A percentile compares a stretch with the other conserved stretches of the same genome.
phyloP scores from a whole-genome alignment of 1,140 invertebrate species.

The Pogonomyrmex californicus region DNA sequence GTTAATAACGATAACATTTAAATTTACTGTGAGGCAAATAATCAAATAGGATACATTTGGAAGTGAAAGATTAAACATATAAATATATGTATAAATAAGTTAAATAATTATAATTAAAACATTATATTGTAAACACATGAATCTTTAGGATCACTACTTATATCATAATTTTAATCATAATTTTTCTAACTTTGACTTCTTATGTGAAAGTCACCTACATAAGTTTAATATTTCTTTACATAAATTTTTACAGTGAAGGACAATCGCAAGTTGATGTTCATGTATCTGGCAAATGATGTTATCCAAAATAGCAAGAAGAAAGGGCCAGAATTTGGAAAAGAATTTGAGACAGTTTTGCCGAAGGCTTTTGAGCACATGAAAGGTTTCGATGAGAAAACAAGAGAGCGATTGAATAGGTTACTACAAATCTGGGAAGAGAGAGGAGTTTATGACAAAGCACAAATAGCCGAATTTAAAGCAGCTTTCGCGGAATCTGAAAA shows the following conservation, averaged over 20 bases:
- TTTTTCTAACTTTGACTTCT: neutral
- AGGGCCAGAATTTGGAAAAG: conserved; percentile 97
- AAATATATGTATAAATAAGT: neutral
- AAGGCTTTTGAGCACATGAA: conserved; percentile 95
- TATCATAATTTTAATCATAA: neutral
- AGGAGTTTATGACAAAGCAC: conserved; percentile 93
- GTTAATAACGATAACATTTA: neutral
- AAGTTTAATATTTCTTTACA: neutral
- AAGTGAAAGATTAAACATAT: neutral
- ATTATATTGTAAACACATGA: neutral
- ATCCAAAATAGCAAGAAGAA: conserved; percentile 99
- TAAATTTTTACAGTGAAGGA: conserved; percentile 92
- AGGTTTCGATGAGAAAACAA: conserved; percentile 92
- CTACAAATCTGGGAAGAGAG: conserved; percentile 97
- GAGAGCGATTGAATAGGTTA: conserved; percentile 93
- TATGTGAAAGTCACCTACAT: neutral
- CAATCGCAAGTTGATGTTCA: conserved; percentile 95
- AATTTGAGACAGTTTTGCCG: conserved; percentile 92
- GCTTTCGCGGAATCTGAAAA: conserved; percentile 85
- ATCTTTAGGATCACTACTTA: neutral
- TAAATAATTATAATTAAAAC: neutral
- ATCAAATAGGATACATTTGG: neutral
- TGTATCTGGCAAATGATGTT: conserved; percentile 99
- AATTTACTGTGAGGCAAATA: neutral
- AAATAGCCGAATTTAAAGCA: conserved; percentile 92